Base-by-base conservation (phyloP, 2,797 vertebrate genomes). In the Bradypodion ventrale region DNA sequence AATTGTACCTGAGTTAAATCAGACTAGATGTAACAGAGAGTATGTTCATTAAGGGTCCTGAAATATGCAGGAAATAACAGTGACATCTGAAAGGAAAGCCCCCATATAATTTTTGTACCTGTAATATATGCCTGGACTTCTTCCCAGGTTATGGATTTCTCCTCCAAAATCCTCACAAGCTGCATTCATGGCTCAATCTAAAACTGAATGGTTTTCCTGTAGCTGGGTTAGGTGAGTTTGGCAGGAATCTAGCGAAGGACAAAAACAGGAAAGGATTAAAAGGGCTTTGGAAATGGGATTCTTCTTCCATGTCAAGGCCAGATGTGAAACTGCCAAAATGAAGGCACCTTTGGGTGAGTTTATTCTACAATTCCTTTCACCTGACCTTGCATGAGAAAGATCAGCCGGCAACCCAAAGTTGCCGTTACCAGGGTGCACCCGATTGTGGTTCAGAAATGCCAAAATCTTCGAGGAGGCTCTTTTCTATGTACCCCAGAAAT, bases 231-330 rank as follows among this genome's bases (percentile, higher is more conserved):
- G 7, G 59, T 44, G 4, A 29, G 3, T 13, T n/a, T 35, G 37
- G 66, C 29, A 63, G n/a, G 13, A 9, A 44, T 23, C 56, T 25
- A 44, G 37, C 21, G 15, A 21, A 15, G 35, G 10, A 27, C 5
- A 2, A 15, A 12, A 2, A 5, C 2, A 19, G 80, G 27, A 49
- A 49, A 35, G 80, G n/a, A n/a, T 7, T n/a, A n/a, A 8, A 65
- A 49, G 1, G 1, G 1, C 15, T 23, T 9, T 27, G 7, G 29
- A n/a, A n/a, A n/a, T n/a, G n/a, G n/a, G n/a, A n/a, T n/a, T n/a
- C n/a, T n/a, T n/a, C n/a, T n/a, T n/a, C n/a, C n/a, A n/a, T n/a
- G n/a, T n/a, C n/a, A n/a, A n/a, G n/a, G n/a, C n/a, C n/a, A n/a
- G n/a, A n/a, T n/a, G n/a, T n/a, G n/a, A n/a, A n/a, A n/a, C n/a